Evolutionary conservation across 2,797 vertebrate species (phyloP).

Genomic region (Etheostoma perlongum): DNA sequence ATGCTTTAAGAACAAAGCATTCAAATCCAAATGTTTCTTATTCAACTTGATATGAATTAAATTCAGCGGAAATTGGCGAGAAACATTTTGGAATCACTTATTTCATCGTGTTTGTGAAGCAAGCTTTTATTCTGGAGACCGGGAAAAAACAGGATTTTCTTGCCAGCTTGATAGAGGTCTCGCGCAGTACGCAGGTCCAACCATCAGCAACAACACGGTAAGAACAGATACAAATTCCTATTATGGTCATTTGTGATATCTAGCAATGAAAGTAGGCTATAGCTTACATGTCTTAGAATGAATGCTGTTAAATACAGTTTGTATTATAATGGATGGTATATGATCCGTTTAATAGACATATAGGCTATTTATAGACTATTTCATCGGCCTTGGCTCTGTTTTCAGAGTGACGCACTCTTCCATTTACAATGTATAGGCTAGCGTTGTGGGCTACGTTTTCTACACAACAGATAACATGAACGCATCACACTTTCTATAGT

Average conservation of each 20-base stretch:
- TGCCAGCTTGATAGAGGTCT: conserved; percentile 25
- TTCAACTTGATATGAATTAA: fast-evolving
- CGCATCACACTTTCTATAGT: neutral
- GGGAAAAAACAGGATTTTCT: neutral
- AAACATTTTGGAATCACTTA: fast-evolving
- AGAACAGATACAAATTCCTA: conserved; percentile 29
- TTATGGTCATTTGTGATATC: neutral
- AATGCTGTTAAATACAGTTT: neutral
- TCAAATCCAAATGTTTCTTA: fast-evolving
- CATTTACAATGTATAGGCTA: neutral
- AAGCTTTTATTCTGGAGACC: conserved; percentile 57
- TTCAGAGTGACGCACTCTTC: conserved; percentile 47
- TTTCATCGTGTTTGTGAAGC: neutral
- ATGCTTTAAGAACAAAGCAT: fast-evolving
- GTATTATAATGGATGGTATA: neutral
- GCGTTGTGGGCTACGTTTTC: neutral
- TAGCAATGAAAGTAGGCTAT: neutral
- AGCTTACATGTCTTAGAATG: fast-evolving
- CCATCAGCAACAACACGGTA: conserved; percentile 68
- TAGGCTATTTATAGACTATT: conserved; percentile 32
- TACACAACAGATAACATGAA: neutral
- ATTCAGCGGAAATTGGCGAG: fast-evolving
- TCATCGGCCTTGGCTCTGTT: conserved; percentile 47
- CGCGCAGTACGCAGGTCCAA: conserved; percentile 31
- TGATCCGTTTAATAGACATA: neutral